Percentiles rank a stretch among this genome's conserved stretches.
Conservation (phyloP, 2,113 vertebrate species). For the Atractosteus spatula region DNA sequence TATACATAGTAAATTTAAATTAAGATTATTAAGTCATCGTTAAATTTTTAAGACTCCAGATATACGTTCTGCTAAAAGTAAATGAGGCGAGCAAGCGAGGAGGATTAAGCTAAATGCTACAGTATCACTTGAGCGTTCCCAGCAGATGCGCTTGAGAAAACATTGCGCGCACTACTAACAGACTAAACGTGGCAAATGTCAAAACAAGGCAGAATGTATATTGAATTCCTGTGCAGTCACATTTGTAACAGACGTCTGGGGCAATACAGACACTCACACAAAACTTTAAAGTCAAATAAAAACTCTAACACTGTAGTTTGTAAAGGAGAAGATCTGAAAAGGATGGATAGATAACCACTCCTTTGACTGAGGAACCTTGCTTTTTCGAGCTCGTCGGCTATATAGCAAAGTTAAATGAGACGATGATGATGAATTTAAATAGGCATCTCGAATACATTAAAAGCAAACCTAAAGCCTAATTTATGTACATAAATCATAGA, state of each 20-base stretch:
- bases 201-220: constrained; percentile 62
- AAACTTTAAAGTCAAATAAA: constrained; percentile 68
- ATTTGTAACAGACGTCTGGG: constrained; percentile 60
- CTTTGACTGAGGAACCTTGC: neutral
- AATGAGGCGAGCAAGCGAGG: constrained; percentile 9
- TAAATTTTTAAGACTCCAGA: constrained; percentile 13
- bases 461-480: too few relatives aligned
- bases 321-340: constrained; percentile 58
- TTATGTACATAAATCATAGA: too few relatives aligned
- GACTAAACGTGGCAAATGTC: constrained; percentile 53
- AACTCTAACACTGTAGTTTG: constrained; percentile 59
- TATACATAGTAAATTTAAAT: too few relatives aligned
- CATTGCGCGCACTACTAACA: too few relatives aligned
- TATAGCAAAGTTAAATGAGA: too few relatives aligned
- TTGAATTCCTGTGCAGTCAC: constrained; percentile 46
- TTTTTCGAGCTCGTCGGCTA: too few relatives aligned
- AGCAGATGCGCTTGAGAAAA: constrained; percentile 9
- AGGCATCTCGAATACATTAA: too few relatives aligned
- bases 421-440: too few relatives aligned
- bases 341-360: constrained; percentile 27
- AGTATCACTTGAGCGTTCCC: neutral
- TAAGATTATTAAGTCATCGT: too few relatives aligned
- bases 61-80: constrained; percentile 9
- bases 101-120: constrained; percentile 20
- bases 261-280: constrained; percentile 52